phyloP scores from a whole-genome alignment of 2,888 invertebrate species.

The Erannis defoliaria region DNA sequence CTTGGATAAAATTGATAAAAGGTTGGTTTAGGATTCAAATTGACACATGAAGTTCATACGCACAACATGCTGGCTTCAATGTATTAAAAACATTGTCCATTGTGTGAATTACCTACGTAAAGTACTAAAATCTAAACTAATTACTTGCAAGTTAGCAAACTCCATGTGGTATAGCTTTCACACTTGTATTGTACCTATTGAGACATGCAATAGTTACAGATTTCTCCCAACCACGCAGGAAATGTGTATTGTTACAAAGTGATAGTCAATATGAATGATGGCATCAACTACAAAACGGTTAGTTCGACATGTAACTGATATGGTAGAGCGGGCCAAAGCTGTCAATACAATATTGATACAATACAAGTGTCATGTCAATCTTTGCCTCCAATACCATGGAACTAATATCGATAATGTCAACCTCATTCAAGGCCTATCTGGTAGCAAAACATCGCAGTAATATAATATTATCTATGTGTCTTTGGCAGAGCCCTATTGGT shows the following conservation, averaged over 20 bases:
- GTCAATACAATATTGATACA: slow-evolving; percentile 8
- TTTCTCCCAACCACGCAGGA: slow-evolving; percentile 1
- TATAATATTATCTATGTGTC: slow-evolving; percentile 5
- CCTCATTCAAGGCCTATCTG: not conserved
- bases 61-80: no score
- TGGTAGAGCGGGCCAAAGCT: not conserved
- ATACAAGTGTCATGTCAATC: no score
- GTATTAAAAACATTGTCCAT: not conserved
- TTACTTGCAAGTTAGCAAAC: not conserved
- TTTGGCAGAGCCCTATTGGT: slow-evolving; percentile 5
- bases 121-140: not conserved
- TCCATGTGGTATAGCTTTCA: not conserved
- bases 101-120: no score
- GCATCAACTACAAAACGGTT: slow-evolving; percentile 11
- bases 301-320: slow-evolving; percentile 8
- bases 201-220: not conserved
- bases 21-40: not conserved
- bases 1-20: not conserved
- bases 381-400: not conserved
- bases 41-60: not conserved
- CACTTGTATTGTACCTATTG: no score
- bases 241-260: slow-evolving; percentile 23
- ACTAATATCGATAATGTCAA: slow-evolving; percentile 12
- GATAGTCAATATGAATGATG: not conserved
- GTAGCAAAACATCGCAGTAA: slow-evolving; percentile 1